These are phyloP conservation scores for Chelidonichthys spinosus DNA, from an alignment of 2,797 vertebrate species.

Conservation along the genomic window DNA sequence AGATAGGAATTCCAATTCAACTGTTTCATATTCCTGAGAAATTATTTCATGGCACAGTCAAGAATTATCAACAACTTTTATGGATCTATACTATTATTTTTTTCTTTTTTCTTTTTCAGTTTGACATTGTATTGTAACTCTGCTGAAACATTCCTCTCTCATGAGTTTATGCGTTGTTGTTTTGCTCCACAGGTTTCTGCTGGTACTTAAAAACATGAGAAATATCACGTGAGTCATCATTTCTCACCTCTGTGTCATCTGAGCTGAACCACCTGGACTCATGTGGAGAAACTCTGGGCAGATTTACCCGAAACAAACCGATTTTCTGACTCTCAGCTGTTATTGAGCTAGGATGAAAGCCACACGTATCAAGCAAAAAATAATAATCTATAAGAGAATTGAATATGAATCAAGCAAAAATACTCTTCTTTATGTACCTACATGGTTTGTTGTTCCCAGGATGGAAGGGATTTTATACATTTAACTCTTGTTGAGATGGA, in stretches of 20 bases:
- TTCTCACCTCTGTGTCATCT: background rate
- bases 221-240: background rate
- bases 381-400: background rate
- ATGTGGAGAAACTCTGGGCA: background rate
- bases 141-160: background rate
- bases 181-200: background rate
- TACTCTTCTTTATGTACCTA: background rate
- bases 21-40: background rate
- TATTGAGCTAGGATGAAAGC: constrained; percentile 45
- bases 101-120: background rate
- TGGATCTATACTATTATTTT: too few relatives aligned
- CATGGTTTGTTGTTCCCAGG: background rate
- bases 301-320: background rate
- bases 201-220: background rate
- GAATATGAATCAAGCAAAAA: constrained; percentile 17
- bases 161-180: background rate
- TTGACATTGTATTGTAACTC: background rate
- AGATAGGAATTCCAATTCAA: background rate
- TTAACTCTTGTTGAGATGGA: constrained; percentile 2
- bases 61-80: background rate
- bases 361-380: constrained; percentile 35
- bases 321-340: constrained; percentile 5
- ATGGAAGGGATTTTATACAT: background rate
- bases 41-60: background rate
- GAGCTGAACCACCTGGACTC: background rate